Percentiles rank a stretch among this genome's conserved stretches.
phyloP scores from a whole-genome alignment of 35 echinoderm and acorn worm genomes.

The Heliocidaris tuberculata region DNA sequence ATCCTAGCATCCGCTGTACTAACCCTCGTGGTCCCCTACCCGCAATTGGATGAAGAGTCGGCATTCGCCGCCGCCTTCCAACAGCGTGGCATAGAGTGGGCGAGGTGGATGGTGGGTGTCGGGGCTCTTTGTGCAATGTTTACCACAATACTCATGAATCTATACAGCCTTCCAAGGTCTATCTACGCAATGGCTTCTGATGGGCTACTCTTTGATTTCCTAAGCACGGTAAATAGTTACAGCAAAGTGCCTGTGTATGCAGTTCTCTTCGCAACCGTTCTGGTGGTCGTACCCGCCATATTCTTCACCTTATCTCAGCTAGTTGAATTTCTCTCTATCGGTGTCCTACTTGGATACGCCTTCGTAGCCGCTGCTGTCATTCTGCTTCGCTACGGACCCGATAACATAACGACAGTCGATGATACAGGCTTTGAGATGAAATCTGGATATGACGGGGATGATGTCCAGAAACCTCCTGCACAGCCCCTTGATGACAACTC shows the following conservation, averaged over 20 bases:
- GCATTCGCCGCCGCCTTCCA: slow-evolving; percentile 54
- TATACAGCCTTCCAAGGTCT: slow-evolving; percentile 48
- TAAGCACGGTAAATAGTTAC: slow-evolving; percentile 21
- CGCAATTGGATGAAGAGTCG: slow-evolving; percentile 36
- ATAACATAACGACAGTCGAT: background rate
- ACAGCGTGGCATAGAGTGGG: slow-evolving; percentile 44
- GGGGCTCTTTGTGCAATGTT: slow-evolving; percentile 64
- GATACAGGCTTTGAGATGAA: background rate
- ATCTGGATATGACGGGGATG: background rate
- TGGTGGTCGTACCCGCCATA: slow-evolving; percentile 34
- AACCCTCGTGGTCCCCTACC: slow-evolving; percentile 61
- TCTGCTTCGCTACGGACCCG: slow-evolving; percentile 45
- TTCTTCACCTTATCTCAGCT: slow-evolving; percentile 56
- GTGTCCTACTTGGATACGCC: slow-evolving; percentile 51
- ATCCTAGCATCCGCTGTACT: slow-evolving; percentile 38
- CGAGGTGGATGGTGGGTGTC: slow-evolving; percentile 49
- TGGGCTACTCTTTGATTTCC: slow-evolving; percentile 55
- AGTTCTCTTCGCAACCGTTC: slow-evolving; percentile 14
- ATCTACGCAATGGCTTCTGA: slow-evolving; percentile 67
- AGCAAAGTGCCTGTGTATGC: slow-evolving; percentile 55
- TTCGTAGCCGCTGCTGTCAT: slow-evolving; percentile 58
- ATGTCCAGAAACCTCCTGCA: background rate
- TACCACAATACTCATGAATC: background rate
- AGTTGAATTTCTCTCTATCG: slow-evolving; percentile 63
- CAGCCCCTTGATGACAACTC: background rate